Conservation (phyloP, 2,797 vertebrate species). For the Peromyscus eremicus region DNA sequence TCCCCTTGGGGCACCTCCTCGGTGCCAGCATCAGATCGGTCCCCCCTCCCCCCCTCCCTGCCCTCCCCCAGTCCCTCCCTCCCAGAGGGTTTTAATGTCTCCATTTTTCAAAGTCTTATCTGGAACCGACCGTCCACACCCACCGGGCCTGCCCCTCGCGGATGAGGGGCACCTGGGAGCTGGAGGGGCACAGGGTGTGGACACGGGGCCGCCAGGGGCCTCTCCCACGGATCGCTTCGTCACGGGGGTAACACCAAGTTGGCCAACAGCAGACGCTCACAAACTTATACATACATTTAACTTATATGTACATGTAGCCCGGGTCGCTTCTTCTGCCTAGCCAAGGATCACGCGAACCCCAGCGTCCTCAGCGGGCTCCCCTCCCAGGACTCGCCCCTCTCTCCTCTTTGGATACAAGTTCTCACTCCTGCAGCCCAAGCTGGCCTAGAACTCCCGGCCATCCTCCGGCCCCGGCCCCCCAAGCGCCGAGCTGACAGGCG, state of each 20-base stretch:
- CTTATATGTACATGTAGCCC: no score
- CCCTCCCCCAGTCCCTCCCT: no score
- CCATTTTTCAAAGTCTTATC: not conserved
- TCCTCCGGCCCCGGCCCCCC: not conserved
- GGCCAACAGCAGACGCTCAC: not conserved
- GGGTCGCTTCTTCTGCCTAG: no score
- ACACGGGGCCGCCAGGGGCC: not conserved
- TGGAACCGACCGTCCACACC: not conserved
- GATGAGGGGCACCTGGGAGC: not conserved
- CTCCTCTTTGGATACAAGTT: not conserved
- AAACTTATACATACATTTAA: no score
- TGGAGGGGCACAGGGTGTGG: not conserved
- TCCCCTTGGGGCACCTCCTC: not conserved
- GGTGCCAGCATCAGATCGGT: not conserved
- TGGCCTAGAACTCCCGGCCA: not conserved
- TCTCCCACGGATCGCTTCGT: not conserved
- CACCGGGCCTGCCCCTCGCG: not conserved
- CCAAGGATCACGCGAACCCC: not conserved
- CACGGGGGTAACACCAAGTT: fast-evolving
- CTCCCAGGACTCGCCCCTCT: not conserved
- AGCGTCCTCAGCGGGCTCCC: not conserved
- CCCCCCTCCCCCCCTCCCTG: not conserved
- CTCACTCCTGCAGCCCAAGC: not conserved
- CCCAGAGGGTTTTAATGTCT: not conserved
- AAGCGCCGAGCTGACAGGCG: not conserved